Evolutionary conservation across 2,113 vertebrate species (phyloP).

Genomic region (Phyllostomus hastatus): DNA sequence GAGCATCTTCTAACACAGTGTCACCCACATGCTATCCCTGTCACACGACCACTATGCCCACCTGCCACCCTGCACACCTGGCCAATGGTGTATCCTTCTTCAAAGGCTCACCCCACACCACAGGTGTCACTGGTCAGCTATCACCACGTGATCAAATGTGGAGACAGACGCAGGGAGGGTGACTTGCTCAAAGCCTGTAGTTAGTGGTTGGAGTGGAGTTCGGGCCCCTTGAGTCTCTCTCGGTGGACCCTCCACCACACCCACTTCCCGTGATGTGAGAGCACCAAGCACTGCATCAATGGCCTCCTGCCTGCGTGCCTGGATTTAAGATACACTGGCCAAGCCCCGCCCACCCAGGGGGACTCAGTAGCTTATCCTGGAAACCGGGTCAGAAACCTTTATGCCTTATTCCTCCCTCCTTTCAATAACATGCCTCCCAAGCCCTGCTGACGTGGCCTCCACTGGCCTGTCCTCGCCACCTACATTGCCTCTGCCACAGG

Average conservation of each 20-base stretch:
- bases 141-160: neutral
- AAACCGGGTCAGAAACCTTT: neutral
- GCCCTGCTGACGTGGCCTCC: neutral
- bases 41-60: neutral
- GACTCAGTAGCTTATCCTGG: neutral
- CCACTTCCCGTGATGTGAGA: neutral
- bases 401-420: neutral
- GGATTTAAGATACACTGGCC: neutral
- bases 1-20: neutral
- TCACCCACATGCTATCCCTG: neutral
- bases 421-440: neutral
- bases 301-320: neutral
- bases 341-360: neutral
- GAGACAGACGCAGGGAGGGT: neutral
- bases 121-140: too few species aligned
- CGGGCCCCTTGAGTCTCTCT: neutral
- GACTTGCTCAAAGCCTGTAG: neutral
- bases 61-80: neutral
- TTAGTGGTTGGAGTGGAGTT: accelerated
- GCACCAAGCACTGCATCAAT: neutral
- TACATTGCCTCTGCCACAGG: neutral
- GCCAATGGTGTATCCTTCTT: neutral
- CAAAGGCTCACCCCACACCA: too few species aligned
- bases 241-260: accelerated
- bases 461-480: neutral